A percentile compares a stretch with the other conserved stretches of the same genome.
Conservation (phyloP, 2,797 vertebrate species). For the Otolemur crassicaudatus region DNA sequence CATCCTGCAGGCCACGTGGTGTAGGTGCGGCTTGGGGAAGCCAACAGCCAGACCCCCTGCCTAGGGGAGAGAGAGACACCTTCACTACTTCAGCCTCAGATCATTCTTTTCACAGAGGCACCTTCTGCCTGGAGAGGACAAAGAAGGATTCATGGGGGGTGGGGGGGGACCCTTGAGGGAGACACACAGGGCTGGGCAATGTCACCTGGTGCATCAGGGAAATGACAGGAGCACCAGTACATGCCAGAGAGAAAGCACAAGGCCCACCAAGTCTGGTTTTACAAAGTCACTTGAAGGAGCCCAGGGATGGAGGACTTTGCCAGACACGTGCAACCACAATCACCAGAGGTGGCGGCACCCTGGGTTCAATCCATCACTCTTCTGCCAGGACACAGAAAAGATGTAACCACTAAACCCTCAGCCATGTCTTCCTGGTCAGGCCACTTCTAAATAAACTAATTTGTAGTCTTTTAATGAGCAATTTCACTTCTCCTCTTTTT, state of each 20-base stretch:
- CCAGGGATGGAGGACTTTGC: background rate
- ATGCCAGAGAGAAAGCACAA: background rate
- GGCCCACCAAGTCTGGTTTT: background rate
- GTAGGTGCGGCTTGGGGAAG: background rate
- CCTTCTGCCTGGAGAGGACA: background rate
- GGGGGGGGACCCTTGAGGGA: background rate
- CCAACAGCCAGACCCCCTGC: background rate
- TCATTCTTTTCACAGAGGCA: background rate
- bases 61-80: background rate
- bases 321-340: fast-evolving
- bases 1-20: fast-evolving
- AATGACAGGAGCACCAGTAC: background rate
- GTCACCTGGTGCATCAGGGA: background rate
- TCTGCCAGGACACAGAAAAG: background rate
- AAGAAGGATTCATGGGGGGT: fast-evolving
- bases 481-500: background rate
- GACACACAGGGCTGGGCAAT: fast-evolving
- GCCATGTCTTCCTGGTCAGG: background rate
- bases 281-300: background rate
- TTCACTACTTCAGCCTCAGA: background rate
- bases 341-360: fast-evolving
- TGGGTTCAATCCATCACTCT: fast-evolving
- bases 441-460: background rate
- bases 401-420: background rate
- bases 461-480: background rate